Evolutionary conservation across 1,140 invertebrate species (phyloP), one percentile per base, ranked within the genome.

Genomic region (Eumaeus atala): DNA sequence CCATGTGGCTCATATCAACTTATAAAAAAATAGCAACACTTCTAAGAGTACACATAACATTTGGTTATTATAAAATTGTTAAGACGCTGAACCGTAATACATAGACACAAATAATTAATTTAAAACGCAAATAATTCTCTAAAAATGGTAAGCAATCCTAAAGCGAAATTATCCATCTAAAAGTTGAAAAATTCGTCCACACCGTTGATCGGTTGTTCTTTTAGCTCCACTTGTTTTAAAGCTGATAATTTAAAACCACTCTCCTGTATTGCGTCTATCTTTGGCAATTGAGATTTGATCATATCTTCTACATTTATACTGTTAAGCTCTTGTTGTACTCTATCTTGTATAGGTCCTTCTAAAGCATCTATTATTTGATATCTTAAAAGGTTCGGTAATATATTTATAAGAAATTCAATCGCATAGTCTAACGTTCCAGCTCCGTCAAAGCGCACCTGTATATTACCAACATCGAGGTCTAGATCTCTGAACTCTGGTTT

Each of bases 341-440:
- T 90, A 58, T 90, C 89, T 66, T 90, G 92, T 2, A 95, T 78
- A 0, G 93, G 93, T 51, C 90, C 90, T 80, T 95, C 94, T 8
- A 95, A 74, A 3, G 94, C 93, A 70, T 95, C 93, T 89, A 95
- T 93, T 59, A 96, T 95, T 84, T 95, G 94, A 82, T 94, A 93
- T 59, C 95, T 88, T 51, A 96, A 84, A 44, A 96, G 78, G 88
- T 96, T 96, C 1, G 95, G 94, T 40, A 95, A 61, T 58, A 96
- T 87, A 74, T 96, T 96, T 0, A 95, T 87, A 1, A 85, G 89
- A 54, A 93, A 92, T 84, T 96, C 95, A 42, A 95, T 86, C 4
- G 93, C 62, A 73, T 95, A 96, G 79, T 96, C 95, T 11, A 94
- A 44, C 0, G 94, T 95, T 36, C 95, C 94, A 0, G 93, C 92